Conservation (phyloP, 1,140 invertebrate genomes). For the Halotydeus destructor region DNA sequence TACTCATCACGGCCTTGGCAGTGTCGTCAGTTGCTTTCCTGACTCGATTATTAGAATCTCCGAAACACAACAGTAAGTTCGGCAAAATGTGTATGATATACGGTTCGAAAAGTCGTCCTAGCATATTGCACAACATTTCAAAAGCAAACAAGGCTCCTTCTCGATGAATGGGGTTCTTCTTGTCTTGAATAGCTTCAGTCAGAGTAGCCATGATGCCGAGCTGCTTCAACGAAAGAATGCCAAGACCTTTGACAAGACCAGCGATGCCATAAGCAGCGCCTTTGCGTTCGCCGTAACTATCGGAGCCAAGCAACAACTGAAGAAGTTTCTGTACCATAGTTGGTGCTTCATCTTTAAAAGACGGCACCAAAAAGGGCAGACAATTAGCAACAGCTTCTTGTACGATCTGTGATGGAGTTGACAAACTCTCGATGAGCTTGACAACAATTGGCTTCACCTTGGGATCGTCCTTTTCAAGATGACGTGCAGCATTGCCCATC, state of each 20-base stretch:
- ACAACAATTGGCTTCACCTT: conserved; percentile 78
- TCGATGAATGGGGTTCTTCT: conserved; percentile 75
- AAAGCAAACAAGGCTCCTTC: conserved; percentile 93
- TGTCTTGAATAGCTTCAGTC: conserved; percentile 84
- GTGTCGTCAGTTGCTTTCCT: conserved; percentile 69
- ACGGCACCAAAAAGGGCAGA: conserved; percentile 72
- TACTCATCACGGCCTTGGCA: conserved; percentile 86
- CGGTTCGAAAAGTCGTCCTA: conserved; percentile 89
- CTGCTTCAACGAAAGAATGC: conserved; percentile 83
- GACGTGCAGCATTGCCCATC: conserved; percentile 83
- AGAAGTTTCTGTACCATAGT: conserved; percentile 68
- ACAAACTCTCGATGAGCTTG: conserved; percentile 68
- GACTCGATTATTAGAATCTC: conserved; percentile 61
- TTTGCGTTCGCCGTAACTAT: conserved; percentile 88
- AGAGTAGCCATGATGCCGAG: conserved; percentile 84
- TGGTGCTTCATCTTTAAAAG: conserved; percentile 70
- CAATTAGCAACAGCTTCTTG: conserved; percentile 96
- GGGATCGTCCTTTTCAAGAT: conserved; percentile 73
- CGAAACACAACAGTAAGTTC: conserved; percentile 82
- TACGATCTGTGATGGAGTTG: conserved; percentile 90
- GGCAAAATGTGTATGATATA: conserved; percentile 94
- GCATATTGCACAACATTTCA: conserved; percentile 85
- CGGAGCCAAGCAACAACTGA: conserved; percentile 65
- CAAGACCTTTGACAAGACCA: conserved; percentile 69
- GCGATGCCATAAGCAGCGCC: conserved; percentile 33